Base-by-base conservation (phyloP, 1,140 invertebrate genomes). In the Plodia interpunctella region DNA sequence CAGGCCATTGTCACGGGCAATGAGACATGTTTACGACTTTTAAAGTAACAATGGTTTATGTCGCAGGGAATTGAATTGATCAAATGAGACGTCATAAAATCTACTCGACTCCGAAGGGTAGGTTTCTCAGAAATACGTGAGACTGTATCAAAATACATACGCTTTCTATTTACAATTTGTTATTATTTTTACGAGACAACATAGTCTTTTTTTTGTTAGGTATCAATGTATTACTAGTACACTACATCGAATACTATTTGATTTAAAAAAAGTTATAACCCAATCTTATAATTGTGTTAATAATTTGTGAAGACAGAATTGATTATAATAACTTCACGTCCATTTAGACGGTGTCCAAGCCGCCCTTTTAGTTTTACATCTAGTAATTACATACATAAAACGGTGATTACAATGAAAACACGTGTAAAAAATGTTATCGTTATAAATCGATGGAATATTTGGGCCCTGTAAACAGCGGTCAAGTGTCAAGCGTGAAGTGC, bases 381-480 rank as follows among this genome's bases (percentile, higher is more conserved):
- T 44, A 44, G 38, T 17, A 53, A 53, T 53, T 53, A 25, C 69
- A 73, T 61, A 74, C 72, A 72, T 74, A 76, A 68, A 68, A 54
- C 66, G 66, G 61, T 73, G 61, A 78, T 81, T 82, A 78, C 66
- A 74, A 64, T 67, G 61, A 68, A 74, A 82, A 80, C 76, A 79
- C 66, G 76, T 80, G 76, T 84, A 70, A 65, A 53, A 25, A 55
- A 67, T 49, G 54, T 68, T 72, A 68, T 56, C 64, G 67, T 55
- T 73, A 65, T 70, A 58, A 60, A 58, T 66, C 19, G 20, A 59
- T 59, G 20, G 51, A 32, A 18, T 65, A 64, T 70, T 72, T 60
- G 55, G 53, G 55, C 57, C 58, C 65, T 55, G 51, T 54, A 58
- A 62, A 66, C 61, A 66, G 49, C 63, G 73, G 75, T 76, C 72